These are phyloP conservation scores for Glomeris maerens DNA, from an alignment of 1,140 invertebrate species.

Conservation along the genomic window DNA sequence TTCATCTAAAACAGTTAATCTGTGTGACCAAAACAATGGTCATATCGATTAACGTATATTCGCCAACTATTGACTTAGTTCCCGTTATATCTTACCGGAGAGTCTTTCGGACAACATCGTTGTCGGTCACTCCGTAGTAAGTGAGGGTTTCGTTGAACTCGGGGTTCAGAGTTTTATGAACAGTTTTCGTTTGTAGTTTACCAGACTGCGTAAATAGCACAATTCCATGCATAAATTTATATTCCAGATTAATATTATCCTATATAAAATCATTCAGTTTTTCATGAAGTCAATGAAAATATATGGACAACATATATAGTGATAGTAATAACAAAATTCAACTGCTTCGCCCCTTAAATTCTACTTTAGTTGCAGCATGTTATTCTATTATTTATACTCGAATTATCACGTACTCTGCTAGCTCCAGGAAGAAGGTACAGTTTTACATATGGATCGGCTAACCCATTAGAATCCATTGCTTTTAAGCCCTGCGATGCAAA, in stretches of 20 bases:
- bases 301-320: no score
- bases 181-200: constrained; percentile 67
- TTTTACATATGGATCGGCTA: constrained; percentile 84
- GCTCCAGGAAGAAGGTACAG: constrained; percentile 64
- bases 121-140: constrained; percentile 72
- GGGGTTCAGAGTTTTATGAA: constrained; percentile 81
- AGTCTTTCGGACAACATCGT: constrained; percentile 54
- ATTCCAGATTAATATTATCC: no score
- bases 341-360: no score
- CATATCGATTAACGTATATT: no score
- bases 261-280: no score
- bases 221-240: constrained; percentile 1
- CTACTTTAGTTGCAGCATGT: no score
- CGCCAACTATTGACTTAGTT: not conserved
- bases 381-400: constrained; percentile 1
- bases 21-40: no score
- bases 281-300: no score
- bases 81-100: constrained; percentile 40
- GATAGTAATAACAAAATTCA: no score
- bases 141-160: constrained; percentile 86
- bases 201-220: constrained; percentile 37
- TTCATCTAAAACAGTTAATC: constrained; percentile 49
- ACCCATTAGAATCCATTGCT: constrained; percentile 73
- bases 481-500: constrained; percentile 41
- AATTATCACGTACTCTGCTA: constrained; percentile 36